phyloP scores from a whole-genome alignment of 2,113 vertebrate species.

The Eptesicus fuscus region DNA sequence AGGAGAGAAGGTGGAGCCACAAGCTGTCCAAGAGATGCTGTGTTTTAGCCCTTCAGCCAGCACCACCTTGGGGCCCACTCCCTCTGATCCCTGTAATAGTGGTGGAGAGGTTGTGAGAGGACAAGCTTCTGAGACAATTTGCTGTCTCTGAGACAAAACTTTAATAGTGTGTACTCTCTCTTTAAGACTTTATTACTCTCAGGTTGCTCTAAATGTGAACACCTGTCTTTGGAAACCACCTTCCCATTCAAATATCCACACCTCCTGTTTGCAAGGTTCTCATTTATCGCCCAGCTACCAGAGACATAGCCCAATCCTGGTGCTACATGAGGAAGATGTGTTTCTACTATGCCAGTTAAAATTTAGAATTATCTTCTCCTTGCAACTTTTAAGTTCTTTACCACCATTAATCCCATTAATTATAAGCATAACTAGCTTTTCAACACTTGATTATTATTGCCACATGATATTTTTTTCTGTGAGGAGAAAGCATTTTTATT shows the following conservation, averaged over 20 bases:
- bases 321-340: not conserved
- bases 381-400: not conserved
- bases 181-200: not conserved
- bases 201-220: not conserved
- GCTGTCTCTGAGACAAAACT: not conserved
- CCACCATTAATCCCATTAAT: not conserved
- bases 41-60: not conserved
- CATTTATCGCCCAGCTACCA: not conserved
- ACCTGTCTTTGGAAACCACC: not conserved
- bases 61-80: not conserved
- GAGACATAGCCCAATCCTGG: not conserved
- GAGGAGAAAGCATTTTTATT: not conserved
- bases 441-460: not conserved
- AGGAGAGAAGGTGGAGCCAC: no score
- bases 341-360: not conserved
- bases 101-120: not conserved
- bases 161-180: not conserved
- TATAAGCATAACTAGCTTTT: not conserved
- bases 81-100: not conserved
- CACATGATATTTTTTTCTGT: not conserved
- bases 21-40: not conserved
- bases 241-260: not conserved
- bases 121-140: constrained; percentile 55
- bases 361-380: not conserved
- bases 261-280: not conserved